phyloP scores from a whole-genome alignment of 2,113 vertebrate genomes.

The Rhipidura dahli region DNA sequence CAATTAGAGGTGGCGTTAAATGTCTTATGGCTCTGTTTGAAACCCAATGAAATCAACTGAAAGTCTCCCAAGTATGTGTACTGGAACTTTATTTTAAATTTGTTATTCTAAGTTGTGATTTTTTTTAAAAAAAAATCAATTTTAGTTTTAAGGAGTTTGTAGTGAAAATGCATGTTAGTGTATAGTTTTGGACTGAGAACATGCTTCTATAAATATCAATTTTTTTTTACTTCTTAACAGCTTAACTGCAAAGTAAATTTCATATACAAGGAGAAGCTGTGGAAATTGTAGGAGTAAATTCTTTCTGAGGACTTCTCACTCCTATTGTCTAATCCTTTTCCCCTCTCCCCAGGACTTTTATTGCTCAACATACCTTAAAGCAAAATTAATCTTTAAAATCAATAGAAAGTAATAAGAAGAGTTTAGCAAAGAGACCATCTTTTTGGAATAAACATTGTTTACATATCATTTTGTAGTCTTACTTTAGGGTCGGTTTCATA shows the following conservation, averaged over 20 bases:
- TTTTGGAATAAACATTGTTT: background rate
- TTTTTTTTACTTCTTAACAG: background rate
- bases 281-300: background rate
- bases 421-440: background rate
- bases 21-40: background rate
- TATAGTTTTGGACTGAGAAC: background rate
- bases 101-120: background rate
- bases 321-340: background rate
- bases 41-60: background rate
- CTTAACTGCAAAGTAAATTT: background rate
- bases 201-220: background rate
- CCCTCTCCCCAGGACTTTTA: background rate
- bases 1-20: background rate
- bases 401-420: background rate
- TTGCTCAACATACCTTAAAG: background rate
- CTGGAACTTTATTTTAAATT: background rate
- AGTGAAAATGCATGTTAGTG: background rate
- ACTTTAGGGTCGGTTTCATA: conserved; percentile 65
- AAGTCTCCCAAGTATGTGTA: background rate
- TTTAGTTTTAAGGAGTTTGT: background rate
- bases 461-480: background rate
- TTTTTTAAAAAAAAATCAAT: background rate
- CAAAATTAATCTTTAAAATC: background rate
- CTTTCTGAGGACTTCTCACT: background rate
- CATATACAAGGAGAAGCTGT: background rate